Evolutionary conservation across 2,888 invertebrate genomes (phyloP), one percentile per base, ranked within the genome.

Genomic region (Aphodius sticticus): DNA sequence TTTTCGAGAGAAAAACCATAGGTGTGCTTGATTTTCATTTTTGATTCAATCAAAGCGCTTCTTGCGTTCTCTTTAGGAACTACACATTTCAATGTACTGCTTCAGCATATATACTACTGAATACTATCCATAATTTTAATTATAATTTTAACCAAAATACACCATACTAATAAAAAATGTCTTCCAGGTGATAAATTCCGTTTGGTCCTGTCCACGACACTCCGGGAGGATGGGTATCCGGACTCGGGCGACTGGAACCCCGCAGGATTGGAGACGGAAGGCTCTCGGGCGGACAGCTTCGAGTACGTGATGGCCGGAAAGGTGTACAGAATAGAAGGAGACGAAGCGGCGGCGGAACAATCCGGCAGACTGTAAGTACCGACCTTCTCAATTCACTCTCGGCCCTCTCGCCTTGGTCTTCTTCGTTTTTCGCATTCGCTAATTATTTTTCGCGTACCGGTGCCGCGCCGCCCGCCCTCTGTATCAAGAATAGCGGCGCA

Each of bases 221-320:
- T 99, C 71, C 93, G 98, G 76, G 99, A 99, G 89, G 99, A 99
- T 86, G 99, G 99, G 0, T 97, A 97, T 86, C 96, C 97, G 0
- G 99, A 99, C 86, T 96, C 96, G 78, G 97, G 97, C 0, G 99
- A 99, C 87, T 99, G 96, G 94, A 97, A 97, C 88, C 96, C 97
- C 1, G 89, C 90, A 81, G 91, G 90, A 38, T 88, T 95, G 84
- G 96, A 96, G 84, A 94, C 93, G n/a, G 96, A 96, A 85, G 95
- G 96, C 76, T 96, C 97, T 15, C 92, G 98, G 76, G 98, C 99
- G 0, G 98, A 99, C 88, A 97, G 97, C 86, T 99, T 99, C 87
- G 99, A 99, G 89, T 99, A 99, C 91, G 99, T 99, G 76, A 99
- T 99, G 99, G 97, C 96, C 84, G 99, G 99, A 16, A 97, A 97